A percentile compares a stretch with the other conserved stretches of the same genome.
Conservation (phyloP, 92 coral and sea anemone genomes). For the Porites cylindrica region DNA sequence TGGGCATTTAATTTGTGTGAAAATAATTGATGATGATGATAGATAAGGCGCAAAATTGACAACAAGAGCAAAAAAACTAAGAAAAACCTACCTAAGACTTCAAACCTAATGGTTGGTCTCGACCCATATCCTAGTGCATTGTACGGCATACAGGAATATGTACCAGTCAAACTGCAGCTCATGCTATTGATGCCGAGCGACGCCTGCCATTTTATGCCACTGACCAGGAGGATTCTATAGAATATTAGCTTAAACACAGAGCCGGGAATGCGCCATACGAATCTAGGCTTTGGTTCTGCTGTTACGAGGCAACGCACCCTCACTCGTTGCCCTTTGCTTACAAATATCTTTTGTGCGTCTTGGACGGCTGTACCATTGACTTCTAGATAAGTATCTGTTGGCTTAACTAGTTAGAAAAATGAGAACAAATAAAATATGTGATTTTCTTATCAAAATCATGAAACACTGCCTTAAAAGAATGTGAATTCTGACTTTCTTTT, state of each 20-base stretch:
- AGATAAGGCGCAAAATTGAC: background rate
- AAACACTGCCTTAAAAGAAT: no score
- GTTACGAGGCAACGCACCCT: background rate
- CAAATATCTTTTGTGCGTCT: background rate
- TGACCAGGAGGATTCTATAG: background rate
- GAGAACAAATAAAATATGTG: no score
- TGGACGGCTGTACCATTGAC: background rate
- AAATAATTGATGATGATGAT: background rate
- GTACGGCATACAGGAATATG: background rate
- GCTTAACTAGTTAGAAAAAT: background rate
- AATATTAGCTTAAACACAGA: no score
- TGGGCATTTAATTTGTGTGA: no score
- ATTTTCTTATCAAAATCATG: no score
- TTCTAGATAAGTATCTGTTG: background rate
- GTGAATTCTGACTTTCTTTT: no score
- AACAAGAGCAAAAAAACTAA: no score
- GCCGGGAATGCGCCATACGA: background rate
- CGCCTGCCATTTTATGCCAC: background rate
- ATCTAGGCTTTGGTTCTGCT: conserved; percentile 18
- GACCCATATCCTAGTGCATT: background rate
- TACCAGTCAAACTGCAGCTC: conserved; percentile 11
- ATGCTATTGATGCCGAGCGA: background rate
- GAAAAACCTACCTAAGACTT: conserved; percentile 15
- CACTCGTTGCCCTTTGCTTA: background rate
- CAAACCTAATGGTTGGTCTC: background rate